A percentile compares a stretch with the other conserved stretches of the same genome.
These are phyloP conservation scores for Patella caerulea DNA, from an alignment of 2,888 invertebrate genomes.

Conservation along the genomic window DNA sequence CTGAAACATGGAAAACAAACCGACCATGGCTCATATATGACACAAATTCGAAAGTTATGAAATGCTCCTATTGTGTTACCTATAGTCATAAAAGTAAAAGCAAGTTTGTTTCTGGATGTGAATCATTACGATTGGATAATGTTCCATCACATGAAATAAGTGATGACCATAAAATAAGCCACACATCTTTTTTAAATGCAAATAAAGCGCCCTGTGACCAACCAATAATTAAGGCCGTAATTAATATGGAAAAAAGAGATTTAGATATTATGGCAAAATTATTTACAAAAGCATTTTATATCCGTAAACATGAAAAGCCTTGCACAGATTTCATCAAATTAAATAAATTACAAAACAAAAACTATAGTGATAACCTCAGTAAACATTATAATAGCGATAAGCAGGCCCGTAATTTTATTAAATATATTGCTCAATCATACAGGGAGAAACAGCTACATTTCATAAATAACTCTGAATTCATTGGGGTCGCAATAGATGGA, in stretches of 20 bases:
- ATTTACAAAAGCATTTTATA: not conserved
- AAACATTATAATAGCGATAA: no score
- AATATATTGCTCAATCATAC: no score
- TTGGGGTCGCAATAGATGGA: no score
- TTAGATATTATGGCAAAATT: not conserved
- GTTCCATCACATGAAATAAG: not conserved
- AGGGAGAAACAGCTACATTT: no score
- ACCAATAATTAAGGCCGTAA: not conserved
- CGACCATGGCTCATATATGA: not conserved
- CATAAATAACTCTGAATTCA: no score
- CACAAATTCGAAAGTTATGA: not conserved
- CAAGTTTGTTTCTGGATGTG: not conserved
- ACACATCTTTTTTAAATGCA: not conserved
- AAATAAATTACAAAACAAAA: not conserved
- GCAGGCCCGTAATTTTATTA: no score
- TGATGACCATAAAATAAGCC: not conserved
- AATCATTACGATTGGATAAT: not conserved
- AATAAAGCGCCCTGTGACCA: not conserved
- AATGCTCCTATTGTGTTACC: not conserved
- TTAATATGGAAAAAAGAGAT: not conserved
- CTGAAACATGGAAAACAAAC: not conserved
- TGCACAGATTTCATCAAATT: not conserved
- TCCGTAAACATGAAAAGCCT: not conserved
- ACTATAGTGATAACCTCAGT: not conserved
- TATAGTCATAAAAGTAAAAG: not conserved